phyloP scores from a whole-genome alignment of 2,888 invertebrate species.

The Nemotelus nigrinus region DNA sequence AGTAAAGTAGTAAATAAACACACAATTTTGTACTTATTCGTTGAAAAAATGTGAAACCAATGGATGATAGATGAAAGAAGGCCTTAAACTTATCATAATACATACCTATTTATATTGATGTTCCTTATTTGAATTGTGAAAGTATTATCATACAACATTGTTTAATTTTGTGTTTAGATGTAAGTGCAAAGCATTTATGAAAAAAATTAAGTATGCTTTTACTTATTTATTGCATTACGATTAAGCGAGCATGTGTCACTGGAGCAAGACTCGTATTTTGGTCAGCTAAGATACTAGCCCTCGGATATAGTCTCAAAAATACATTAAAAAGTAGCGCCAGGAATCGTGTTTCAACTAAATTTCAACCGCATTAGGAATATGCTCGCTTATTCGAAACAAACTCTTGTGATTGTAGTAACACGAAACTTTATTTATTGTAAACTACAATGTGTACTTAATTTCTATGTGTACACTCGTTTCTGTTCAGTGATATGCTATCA shows the following conservation, averaged over 20 bases:
- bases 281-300: no score
- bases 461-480: no score
- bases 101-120: conserved; percentile 6
- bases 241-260: conserved; percentile 3
- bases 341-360: no score
- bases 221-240: conserved; percentile 3
- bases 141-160: conserved; percentile 33
- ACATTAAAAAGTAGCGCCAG: no score
- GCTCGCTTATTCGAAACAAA: no score
- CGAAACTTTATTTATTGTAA: no score
- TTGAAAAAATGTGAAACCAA: conserved; percentile 10
- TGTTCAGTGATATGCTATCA: no score
- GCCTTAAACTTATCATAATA: conserved; percentile 35
- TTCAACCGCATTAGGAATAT: no score
- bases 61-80: conserved; percentile 14
- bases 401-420: no score
- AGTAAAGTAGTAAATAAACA: neutral
- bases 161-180: neutral
- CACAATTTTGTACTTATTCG: conserved; percentile 32
- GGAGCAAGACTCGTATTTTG: no score
- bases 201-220: neutral
- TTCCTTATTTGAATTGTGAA: conserved; percentile 30
- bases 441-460: no score
- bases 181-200: conserved; percentile 30
- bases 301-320: no score